A percentile compares a stretch with the other conserved stretches of the same genome.
phyloP scores from a whole-genome alignment of 2,888 invertebrate genomes.

The Plusia festucae region DNA sequence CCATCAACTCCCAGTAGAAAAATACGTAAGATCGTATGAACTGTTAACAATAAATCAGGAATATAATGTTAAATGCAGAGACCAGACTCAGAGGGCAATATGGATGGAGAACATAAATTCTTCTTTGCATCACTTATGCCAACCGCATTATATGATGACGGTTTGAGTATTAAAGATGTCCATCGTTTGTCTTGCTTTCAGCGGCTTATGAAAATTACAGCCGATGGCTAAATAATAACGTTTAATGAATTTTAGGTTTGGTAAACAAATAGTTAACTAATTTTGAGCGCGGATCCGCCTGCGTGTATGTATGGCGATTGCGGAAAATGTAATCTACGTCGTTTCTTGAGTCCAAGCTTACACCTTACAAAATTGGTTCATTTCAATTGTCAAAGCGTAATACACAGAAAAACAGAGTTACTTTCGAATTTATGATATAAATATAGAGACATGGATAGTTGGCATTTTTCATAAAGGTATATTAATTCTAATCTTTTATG shows the following conservation, averaged over 20 bases:
- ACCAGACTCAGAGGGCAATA: slow-evolving; percentile 49
- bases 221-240: slow-evolving; percentile 23
- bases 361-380: no score
- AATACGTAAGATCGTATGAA: slow-evolving; percentile 43
- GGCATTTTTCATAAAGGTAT: no score
- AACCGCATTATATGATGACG: slow-evolving; percentile 69
- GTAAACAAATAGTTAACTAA: no score
- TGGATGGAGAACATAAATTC: slow-evolving; percentile 75
- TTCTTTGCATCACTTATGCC: slow-evolving; percentile 73
- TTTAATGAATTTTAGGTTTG: not conserved
- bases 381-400: no score
- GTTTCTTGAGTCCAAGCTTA: no score
- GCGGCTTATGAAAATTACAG: slow-evolving; percentile 46
- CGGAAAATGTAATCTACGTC: no score
- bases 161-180: slow-evolving; percentile 58
- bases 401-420: no score
- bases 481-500: no score
- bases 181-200: slow-evolving; percentile 48
- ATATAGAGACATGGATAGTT: no score
- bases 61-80: slow-evolving; percentile 59
- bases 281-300: no score
- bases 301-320: no score
- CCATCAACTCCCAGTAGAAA: slow-evolving; percentile 45
- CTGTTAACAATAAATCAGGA: slow-evolving; percentile 69
- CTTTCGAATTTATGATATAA: no score